phyloP scores from a whole-genome alignment of 2,888 invertebrate genomes.

The Trilocha varians region DNA sequence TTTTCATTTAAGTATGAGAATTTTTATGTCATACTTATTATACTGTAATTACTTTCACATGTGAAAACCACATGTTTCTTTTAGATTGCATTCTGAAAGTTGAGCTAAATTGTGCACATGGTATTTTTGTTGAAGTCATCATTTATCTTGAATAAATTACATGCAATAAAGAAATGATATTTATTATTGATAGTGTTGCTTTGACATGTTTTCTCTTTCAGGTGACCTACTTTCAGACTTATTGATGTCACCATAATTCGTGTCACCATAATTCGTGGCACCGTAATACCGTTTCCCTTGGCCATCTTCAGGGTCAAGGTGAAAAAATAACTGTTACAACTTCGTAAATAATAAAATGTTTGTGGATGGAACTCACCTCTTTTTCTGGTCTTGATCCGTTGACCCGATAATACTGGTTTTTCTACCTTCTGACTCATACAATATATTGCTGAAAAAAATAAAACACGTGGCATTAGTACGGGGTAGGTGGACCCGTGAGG shows the following conservation, averaged over 20 bases:
- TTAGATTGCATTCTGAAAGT: too few species aligned
- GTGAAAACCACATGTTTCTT: too few species aligned
- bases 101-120: too few species aligned
- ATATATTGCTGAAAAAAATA: constrained; percentile 82
- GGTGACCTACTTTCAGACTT: constrained; percentile 15
- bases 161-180: too few species aligned
- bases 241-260: not conserved
- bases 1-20: too few species aligned
- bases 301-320: constrained; percentile 26
- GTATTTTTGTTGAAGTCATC: too few species aligned
- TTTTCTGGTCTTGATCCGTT: constrained; percentile 99
- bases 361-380: constrained; percentile 94
- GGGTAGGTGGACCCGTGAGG: constrained; percentile 41
- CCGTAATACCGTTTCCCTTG: constrained; percentile 7
- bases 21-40: too few species aligned
- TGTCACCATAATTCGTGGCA: not conserved
- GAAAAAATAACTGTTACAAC: constrained; percentile 14
- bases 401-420: constrained; percentile 99
- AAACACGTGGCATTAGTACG: constrained; percentile 65
- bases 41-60: too few species aligned
- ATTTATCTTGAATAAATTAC: too few species aligned
- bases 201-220: constrained; percentile 1
- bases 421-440: constrained; percentile 99
- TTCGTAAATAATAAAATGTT: constrained; percentile 17
- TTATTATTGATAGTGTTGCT: too few species aligned